Evolutionary conservation across 2,113 vertebrate species (phyloP).

Genomic region (Fukomys damarensis): DNA sequence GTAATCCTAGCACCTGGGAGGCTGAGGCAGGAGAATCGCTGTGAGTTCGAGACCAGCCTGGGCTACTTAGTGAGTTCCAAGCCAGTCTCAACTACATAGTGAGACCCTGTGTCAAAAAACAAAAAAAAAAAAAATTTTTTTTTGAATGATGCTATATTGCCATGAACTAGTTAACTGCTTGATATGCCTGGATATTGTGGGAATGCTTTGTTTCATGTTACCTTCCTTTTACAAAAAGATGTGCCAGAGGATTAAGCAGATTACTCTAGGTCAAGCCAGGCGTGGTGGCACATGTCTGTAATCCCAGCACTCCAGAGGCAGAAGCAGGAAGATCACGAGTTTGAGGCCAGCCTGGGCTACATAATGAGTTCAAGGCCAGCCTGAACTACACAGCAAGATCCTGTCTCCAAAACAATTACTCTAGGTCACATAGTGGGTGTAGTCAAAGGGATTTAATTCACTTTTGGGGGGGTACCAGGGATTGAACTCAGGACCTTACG

Average conservation of each 20-base stretch:
- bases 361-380: not conserved
- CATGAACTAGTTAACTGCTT: constrained; percentile 35
- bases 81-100: too few species aligned
- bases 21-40: too few species aligned
- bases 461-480: too few species aligned
- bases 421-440: not conserved
- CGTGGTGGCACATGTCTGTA: not conserved
- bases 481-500: too few species aligned
- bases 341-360: not conserved
- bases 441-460: not conserved
- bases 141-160: constrained; percentile 11
- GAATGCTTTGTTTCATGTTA: not conserved
- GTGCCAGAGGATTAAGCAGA: constrained; percentile 4
- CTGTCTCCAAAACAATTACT: not conserved
- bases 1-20: too few species aligned
- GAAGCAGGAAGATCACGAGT: not conserved
- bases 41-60: too few species aligned
- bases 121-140: too few species aligned
- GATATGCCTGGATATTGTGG: constrained; percentile 23
- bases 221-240: constrained; percentile 28
- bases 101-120: too few species aligned
- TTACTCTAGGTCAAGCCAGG: not conserved
- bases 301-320: not conserved
- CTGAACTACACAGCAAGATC: not conserved
- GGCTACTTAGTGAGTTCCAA: too few species aligned